These are phyloP conservation scores for Daphoenositta chrysoptera DNA, from an alignment of 2,113 vertebrate genomes.

Conservation along the genomic window DNA sequence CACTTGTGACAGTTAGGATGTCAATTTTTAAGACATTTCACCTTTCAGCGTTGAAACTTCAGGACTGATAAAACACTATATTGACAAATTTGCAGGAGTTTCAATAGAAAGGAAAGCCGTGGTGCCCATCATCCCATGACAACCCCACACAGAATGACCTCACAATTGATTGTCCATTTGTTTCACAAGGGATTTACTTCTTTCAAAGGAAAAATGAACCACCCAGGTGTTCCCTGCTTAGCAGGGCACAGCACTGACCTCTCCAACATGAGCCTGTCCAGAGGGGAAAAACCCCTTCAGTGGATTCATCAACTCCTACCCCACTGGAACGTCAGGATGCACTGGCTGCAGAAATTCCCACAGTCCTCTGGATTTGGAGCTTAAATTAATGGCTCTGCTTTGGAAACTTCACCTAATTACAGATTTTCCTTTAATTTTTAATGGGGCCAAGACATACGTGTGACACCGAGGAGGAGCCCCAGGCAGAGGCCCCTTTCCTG, in stretches of 20 bases:
- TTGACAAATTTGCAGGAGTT: background rate
- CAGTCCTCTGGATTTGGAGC: background rate
- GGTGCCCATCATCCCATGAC: rapidly evolving
- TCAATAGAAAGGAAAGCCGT: background rate
- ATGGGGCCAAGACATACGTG: background rate
- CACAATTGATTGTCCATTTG: background rate
- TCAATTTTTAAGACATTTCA: background rate
- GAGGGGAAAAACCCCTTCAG: background rate
- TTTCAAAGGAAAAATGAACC: background rate
- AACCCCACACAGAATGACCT: background rate
- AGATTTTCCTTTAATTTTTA: background rate
- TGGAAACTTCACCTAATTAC: background rate
- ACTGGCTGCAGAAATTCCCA: background rate
- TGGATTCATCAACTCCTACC: background rate
- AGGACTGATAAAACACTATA: background rate
- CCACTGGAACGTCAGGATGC: background rate
- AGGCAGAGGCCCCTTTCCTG: background rate
- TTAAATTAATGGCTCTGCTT: background rate
- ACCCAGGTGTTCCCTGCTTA: background rate
- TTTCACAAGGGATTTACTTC: background rate
- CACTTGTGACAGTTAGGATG: background rate
- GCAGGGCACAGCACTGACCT: background rate
- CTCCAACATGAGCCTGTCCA: background rate
- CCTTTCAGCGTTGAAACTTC: background rate
- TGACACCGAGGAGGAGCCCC: background rate